Evolutionary conservation across 2,797 vertebrate genomes (phyloP).

Genomic region (Trachops cirrhosus): DNA sequence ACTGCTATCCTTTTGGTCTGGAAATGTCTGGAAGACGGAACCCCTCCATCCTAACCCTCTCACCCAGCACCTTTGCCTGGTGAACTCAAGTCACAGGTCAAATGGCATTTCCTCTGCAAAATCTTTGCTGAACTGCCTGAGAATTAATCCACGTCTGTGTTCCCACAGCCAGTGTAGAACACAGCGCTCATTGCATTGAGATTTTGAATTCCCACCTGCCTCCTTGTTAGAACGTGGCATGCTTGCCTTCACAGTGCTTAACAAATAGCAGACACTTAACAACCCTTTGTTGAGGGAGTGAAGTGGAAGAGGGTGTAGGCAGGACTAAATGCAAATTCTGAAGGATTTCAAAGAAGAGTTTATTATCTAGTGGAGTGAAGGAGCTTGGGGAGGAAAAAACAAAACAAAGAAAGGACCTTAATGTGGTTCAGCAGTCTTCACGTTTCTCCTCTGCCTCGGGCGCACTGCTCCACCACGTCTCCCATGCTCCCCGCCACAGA

Average conservation of each 20-base stretch:
- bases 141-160: neutral
- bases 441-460: neutral
- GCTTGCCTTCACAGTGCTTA: neutral
- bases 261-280: neutral
- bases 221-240: neutral
- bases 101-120: neutral
- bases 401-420: neutral
- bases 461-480: neutral
- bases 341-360: neutral
- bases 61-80: neutral
- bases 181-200: neutral
- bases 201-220: neutral
- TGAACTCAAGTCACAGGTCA: neutral
- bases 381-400: neutral
- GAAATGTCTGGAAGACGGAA: neutral
- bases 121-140: neutral
- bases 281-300: neutral
- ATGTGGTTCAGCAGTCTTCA: neutral
- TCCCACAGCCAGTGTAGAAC: neutral
- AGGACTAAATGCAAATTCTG: neutral
- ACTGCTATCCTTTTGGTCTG: neutral
- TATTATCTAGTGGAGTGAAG: neutral
- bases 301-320: neutral
- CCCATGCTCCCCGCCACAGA: neutral
- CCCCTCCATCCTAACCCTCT: neutral